Conservation (phyloP, 2,888 invertebrate species). For the Epirrhoe tristata region DNA sequence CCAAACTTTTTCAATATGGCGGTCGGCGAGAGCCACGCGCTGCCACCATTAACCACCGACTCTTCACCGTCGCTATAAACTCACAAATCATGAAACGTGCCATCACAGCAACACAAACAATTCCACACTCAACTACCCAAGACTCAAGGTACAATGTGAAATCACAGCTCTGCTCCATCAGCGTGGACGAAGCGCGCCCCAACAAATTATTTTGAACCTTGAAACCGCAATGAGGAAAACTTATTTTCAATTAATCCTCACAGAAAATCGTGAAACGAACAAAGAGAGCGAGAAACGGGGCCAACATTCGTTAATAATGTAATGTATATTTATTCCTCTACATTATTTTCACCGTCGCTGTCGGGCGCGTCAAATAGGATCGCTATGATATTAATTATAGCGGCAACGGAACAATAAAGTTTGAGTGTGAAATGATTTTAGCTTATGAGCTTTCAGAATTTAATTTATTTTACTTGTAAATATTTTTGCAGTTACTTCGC, state of each 20-base stretch:
- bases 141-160: conserved; percentile 61
- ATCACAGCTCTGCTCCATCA: conserved; percentile 56
- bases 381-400: conserved; percentile 64
- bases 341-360: conserved; percentile 74
- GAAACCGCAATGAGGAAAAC: conserved; percentile 69
- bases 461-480: conserved; percentile 3
- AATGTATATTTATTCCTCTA: conserved; percentile 84
- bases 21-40: conserved; percentile 78
- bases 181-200: conserved; percentile 68
- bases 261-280: conserved; percentile 79
- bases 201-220: conserved; percentile 80
- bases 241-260: conserved; percentile 74
- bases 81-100: conserved; percentile 85
- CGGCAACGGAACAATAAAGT: conserved; percentile 52
- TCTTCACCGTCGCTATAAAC: conserved; percentile 85
- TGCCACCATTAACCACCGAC: conserved; percentile 84
- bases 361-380: conserved; percentile 69
- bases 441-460: conserved; percentile 42
- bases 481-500: background rate
- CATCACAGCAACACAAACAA: conserved; percentile 59
- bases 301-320: conserved; percentile 85
- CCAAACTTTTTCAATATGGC: conserved; percentile 85
- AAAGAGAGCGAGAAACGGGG: conserved; percentile 84
- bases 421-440: conserved; percentile 47
- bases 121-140: conserved; percentile 55